phyloP scores from a whole-genome alignment of 2,888 invertebrate species.

The Phengaris alcon region DNA sequence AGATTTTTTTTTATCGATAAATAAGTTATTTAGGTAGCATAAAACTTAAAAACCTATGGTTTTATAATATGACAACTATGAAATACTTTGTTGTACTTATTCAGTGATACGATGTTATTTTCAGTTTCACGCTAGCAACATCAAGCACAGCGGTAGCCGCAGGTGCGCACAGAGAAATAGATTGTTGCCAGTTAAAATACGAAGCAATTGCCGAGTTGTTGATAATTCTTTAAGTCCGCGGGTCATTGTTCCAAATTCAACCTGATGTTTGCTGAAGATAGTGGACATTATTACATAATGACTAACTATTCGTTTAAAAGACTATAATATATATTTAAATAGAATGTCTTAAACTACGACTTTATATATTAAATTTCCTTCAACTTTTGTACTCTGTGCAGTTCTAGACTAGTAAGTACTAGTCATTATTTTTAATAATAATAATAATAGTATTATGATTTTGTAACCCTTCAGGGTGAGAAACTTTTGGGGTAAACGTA shows the following conservation, averaged over 20 bases:
- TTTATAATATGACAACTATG: too few species aligned
- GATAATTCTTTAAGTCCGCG: conserved; percentile 20
- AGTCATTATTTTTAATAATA: too few species aligned
- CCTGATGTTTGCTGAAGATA: background rate
- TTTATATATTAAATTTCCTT: background rate
- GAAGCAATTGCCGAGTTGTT: conserved; percentile 27
- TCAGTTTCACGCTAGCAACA: background rate
- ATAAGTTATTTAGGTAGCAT: too few species aligned
- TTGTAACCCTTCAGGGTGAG: background rate
- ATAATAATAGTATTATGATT: background rate
- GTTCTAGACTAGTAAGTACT: too few species aligned
- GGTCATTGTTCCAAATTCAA: conserved; percentile 8
- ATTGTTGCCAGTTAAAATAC: conserved; percentile 37
- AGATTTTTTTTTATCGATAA: too few species aligned
- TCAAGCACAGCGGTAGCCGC: conserved; percentile 29
- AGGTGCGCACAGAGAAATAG: conserved; percentile 38
- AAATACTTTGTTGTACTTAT: too few species aligned
- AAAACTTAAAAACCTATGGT: too few species aligned
- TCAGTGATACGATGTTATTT: background rate
- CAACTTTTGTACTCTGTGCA: background rate
- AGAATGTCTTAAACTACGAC: background rate
- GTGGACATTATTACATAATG: background rate
- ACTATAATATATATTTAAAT: background rate
- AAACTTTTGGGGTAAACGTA: too few species aligned
- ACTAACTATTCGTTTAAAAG: background rate